Evolutionary conservation across 2,888 invertebrate genomes (phyloP), one percentile per base, ranked within the genome.

Genomic region (Cylloceria caligata): DNA sequence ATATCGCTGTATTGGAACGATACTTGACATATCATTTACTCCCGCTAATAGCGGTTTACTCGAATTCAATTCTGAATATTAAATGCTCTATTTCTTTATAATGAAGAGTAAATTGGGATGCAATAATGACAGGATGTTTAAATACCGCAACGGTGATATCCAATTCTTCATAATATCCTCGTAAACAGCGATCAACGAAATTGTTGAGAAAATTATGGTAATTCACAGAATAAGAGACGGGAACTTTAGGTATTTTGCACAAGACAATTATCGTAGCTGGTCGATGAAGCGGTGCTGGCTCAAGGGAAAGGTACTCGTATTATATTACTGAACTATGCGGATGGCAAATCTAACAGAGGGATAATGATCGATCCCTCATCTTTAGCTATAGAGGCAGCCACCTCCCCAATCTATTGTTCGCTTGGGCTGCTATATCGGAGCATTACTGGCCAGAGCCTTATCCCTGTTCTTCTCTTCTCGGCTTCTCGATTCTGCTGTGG

Each of bases 141-240:
- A 30, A 16, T 45, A 30, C 24, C 4, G 11, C 36, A 11, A 34
- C 67, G 24, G 27, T 24, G 52, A 24, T 21, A 21, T 74, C 73
- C 62, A 80, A 80, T 80, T 80, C 74, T 74, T 68, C 24, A 55
- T 36, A 74, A 74, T 55, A 74, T 74, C 68, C 62, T 5, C 5
- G 13, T 6, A 24, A 45, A 4, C 24, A 36, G 39, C 21, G 39
- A 69, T 69, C 74, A 45, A 80, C 52, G 62, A 62, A 74, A 64
- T 73, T 79, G 49, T 16, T 6, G 13, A 62, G 52, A 79, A 52
- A 73, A 42, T 62, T 39, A 62, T 19, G 65, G 42, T 16, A 42
- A 49, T 19, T 62, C 60, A 49, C n/a, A 21, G 21, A 55, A 52
- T 16, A 34, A 39, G 62, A 52, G 62, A 64, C 30, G 57, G 36